Conservation (phyloP, 2,888 invertebrate genomes). For the Pycnomerus fuliginosus region DNA sequence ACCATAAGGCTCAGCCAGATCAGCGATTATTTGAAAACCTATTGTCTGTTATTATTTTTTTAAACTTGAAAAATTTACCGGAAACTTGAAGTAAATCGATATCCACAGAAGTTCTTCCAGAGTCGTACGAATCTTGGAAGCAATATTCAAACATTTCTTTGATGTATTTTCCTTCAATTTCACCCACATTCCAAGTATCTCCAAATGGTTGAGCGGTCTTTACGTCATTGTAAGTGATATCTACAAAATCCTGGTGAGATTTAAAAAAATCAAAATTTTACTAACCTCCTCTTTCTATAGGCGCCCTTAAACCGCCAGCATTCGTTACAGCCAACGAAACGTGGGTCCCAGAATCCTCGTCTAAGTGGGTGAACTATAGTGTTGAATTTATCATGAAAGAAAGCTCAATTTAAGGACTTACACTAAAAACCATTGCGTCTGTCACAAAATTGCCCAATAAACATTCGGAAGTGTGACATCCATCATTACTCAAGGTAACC, state of each 20-base stretch:
- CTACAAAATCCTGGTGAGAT: too few species aligned
- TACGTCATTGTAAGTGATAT: constrained; percentile 69
- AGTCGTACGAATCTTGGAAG: constrained; percentile 52
- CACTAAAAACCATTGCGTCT: constrained; percentile 68
- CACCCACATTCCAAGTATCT: constrained; percentile 71
- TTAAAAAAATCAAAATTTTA: constrained; percentile 1
- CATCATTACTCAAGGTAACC: constrained; percentile 53
- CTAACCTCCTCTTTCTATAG: constrained; percentile 64
- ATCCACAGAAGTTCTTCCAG: constrained; percentile 51
- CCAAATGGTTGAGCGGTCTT: constrained; percentile 73
- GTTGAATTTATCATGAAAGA: too few species aligned
- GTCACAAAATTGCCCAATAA: constrained; percentile 71
- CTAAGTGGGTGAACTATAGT: too few species aligned
- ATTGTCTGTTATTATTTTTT: too few species aligned
- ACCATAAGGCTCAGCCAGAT: constrained; percentile 60
- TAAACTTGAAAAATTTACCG: constrained; percentile 55
- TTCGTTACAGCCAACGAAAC: constrained; percentile 68
- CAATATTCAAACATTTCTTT: constrained; percentile 61
- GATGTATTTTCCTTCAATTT: constrained; percentile 66
- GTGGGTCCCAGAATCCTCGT: constrained; percentile 70
- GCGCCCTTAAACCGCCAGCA: constrained; percentile 67
- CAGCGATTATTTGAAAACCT: constrained; percentile 64
- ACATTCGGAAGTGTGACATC: constrained; percentile 66
- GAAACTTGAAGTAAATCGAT: constrained; percentile 62
- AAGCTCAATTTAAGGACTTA: too few species aligned